These are phyloP conservation scores for Zeuzera pyrina DNA, from an alignment of 2,888 invertebrate genomes.

Conservation along the genomic window DNA sequence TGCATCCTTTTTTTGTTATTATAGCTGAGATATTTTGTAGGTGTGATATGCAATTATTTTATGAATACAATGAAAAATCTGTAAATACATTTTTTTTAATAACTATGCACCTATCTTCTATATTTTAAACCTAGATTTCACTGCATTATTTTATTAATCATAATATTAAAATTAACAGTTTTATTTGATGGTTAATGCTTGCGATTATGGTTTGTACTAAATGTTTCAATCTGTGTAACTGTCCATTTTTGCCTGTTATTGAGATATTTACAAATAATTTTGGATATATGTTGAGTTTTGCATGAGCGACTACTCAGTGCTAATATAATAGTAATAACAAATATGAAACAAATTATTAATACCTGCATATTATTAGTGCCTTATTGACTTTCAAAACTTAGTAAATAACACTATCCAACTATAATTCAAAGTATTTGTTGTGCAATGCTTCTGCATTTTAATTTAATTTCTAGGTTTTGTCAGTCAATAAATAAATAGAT, in stretches of 20 bases:
- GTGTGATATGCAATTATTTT: too few species aligned
- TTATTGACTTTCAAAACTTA: constrained; percentile 61
- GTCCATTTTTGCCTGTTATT: constrained; percentile 45
- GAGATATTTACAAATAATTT: constrained; percentile 26
- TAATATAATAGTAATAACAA: constrained; percentile 47
- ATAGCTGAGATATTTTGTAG: too few species aligned
- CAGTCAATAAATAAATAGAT: constrained; percentile 44
- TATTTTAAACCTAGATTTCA: background rate
- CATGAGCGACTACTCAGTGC: constrained; percentile 32
- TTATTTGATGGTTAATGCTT: constrained; percentile 33
- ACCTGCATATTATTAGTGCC: constrained; percentile 54
- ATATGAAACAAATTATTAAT: constrained; percentile 44
- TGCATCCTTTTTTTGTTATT: too few species aligned
- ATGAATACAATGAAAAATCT: too few species aligned
- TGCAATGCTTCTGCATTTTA: background rate
- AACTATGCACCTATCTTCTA: too few species aligned
- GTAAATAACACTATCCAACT: constrained; percentile 10
- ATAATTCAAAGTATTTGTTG: background rate
- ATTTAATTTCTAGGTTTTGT: constrained; percentile 31
- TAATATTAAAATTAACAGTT: constrained; percentile 24
- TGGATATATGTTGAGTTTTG: constrained; percentile 30
- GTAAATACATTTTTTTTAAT: too few species aligned
- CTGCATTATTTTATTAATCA: constrained; percentile 32
- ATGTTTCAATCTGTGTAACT: constrained; percentile 58
- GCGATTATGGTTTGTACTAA: constrained; percentile 43